Base-by-base conservation (phyloP, 2,797 vertebrate genomes). In the Rhinichthys osculus region DNA sequence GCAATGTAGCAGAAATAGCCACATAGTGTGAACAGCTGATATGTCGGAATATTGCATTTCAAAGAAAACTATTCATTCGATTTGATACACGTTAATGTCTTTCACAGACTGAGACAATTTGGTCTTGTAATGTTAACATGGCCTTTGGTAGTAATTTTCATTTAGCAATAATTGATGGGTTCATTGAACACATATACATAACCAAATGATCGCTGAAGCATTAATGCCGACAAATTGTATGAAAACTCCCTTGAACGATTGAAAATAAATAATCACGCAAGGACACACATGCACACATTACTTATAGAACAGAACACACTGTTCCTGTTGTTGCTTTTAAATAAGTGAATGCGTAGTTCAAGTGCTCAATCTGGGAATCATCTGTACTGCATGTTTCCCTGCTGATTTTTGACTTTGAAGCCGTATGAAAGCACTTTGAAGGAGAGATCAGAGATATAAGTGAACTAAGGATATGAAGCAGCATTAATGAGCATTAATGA, bases 61-160 rank as follows among this genome's bases (percentile, higher is more conserved):
- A 71, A 70, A 70, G 47, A 78, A 44, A 73, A 44, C 50, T 47
- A 59, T 72, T 85, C 52, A 71, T 72, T 62, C 30, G 21, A 71
- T 71, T 71, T n/a, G 66, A 79, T 78, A 50, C 74, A 85, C n/a
- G 14, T 59, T 70, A 85, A 85, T 59, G 83, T 78, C 38, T 85
- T 67, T 85, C 17, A 69, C 5, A 54, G 21, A 21, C 82, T 54
- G 17, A 71, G 57, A 86, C 40, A 11, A 71, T 84, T 54, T 66
- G 38, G 35, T 21, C 54, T 62, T 72, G 81, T 33, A 66, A 33
- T 66, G 62, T 66, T 81, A 74, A 84, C 70, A 19, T 70, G 86
- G 64, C 72, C 69, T 66, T 87, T 47, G 78, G 86, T 84, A 73
- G 85, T 78, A 38, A 78, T 82, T 54, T 54, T 44, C 59, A 87